A percentile compares a stretch with the other conserved stretches of the same genome.
These are phyloP conservation scores for Palythoa grandis DNA, from an alignment of 92 coral and sea anemone genomes.

Conservation along the genomic window DNA sequence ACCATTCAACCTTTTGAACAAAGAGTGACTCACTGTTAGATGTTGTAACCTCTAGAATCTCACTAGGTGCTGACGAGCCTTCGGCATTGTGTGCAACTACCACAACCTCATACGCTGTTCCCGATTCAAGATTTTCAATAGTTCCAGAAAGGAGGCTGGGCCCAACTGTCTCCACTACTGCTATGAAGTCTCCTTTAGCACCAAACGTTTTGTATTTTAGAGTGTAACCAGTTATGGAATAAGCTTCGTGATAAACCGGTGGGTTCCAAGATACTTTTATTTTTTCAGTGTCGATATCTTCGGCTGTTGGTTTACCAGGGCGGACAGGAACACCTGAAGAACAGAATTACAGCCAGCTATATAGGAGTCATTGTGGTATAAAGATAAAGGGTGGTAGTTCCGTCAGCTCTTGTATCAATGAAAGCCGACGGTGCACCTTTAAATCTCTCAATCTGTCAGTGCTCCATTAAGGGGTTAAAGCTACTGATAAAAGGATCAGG, in stretches of 20 bases:
- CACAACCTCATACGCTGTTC: slow-evolving; percentile 34
- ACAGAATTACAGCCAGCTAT: not conserved
- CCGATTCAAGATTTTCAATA: slow-evolving; percentile 16
- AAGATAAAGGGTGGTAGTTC: no score
- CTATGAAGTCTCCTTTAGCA: not conserved
- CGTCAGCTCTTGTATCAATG: no score
- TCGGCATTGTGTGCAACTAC: slow-evolving; percentile 13
- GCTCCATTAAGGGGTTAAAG: no score
- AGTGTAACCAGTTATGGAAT: slow-evolving; percentile 19
- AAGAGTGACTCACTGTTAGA: not conserved
- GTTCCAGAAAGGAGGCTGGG: not conserved
- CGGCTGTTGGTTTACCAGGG: slow-evolving; percentile 44
- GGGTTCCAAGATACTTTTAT: slow-evolving; percentile 51
- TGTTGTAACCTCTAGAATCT: not conserved
- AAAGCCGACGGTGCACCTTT: no score
- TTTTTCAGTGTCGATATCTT: slow-evolving; percentile 7
- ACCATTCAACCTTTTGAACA: not conserved
- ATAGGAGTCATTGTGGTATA: no score
- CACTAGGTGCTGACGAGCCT: slow-evolving; percentile 9
- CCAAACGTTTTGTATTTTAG: slow-evolving; percentile 36
- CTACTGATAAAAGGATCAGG: no score
- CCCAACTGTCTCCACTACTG: not conserved
- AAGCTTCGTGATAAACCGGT: slow-evolving; percentile 28
- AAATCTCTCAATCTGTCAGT: no score
- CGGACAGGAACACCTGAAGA: slow-evolving; percentile 40